Evolutionary conservation across 2,113 vertebrate species (phyloP), one percentile per base, ranked within the genome.

Genomic region (Prionailurus viverrinus): DNA sequence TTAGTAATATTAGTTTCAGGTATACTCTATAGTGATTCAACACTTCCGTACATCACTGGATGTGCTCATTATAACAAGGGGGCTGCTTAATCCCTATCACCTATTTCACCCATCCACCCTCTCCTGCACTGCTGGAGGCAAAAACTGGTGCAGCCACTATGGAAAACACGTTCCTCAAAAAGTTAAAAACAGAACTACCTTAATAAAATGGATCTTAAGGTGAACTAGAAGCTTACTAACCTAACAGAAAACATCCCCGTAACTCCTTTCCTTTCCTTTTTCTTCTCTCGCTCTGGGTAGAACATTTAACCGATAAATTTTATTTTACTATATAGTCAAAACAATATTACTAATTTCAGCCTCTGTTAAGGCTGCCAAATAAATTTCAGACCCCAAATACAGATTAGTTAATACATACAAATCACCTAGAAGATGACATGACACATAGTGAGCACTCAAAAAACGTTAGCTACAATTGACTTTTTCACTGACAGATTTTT

Each of bases 401-500:
- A 89, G 89, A 31, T 36, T 51, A 90, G 25, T 96, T 58, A 68
- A 89, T 86, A 31, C n/a, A 86, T 76, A 41, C 55, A 89, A 86
- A 82, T 83, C 10, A 63, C 71, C 23, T 76, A 63, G 82, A 91
- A 78, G 61, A 87, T 91, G 36, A 14, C 45, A 92, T 71, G 48
- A 92, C 29, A 82, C 82, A 73, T 55, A 55, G 5, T 82, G 36
- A 92, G 33, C 29, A n/a, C 51, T 91, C 33, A 51, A 51, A 91
- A 92, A 82, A 41, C 27, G 3, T 96, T 91, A 93, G 39, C 53
- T 93, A 19, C 23, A 76, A 63, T 73, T 85, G 14, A 19, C 63
- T 93, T 91, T 95, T 88, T 61, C 36, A 45, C 27, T 76, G 45
- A 91, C 63, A 94, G 80, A 93, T 92, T 97, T 97, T 96, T 94